These are phyloP conservation scores for Leucoraja erinaceus DNA, from an alignment of 2,113 vertebrate genomes.

Conservation along the genomic window DNA sequence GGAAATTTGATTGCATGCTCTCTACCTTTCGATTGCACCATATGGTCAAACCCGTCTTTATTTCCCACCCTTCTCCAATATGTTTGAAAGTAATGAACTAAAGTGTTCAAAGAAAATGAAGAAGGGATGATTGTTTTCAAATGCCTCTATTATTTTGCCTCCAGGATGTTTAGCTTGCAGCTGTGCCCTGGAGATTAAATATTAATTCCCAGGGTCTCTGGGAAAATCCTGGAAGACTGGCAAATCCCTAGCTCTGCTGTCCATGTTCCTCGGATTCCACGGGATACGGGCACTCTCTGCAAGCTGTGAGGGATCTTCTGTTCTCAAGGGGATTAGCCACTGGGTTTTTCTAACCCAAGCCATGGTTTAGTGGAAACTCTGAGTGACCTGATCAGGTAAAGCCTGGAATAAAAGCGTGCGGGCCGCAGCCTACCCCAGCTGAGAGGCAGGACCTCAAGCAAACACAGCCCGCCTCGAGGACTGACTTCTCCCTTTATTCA, in stretches of 20 bases:
- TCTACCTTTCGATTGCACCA: not conserved
- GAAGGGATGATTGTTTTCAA: not conserved
- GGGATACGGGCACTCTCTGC: not conserved
- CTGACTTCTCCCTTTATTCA: constrained; percentile 34
- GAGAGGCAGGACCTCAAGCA: not conserved
- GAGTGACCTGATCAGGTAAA: not conserved
- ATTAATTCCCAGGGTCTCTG: not conserved
- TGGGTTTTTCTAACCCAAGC: not conserved
- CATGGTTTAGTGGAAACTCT: constrained; percentile 16
- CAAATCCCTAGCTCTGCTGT: not conserved
- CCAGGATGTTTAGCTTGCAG: not conserved
- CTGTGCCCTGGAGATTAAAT: not conserved
- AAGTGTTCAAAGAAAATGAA: not conserved
- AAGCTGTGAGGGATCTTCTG: not conserved
- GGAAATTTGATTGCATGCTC: not conserved
- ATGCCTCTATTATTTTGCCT: not conserved
- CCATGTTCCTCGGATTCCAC: not conserved
- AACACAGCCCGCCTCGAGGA: not conserved
- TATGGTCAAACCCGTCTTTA: not conserved
- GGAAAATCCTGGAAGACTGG: not conserved
- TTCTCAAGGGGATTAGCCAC: not conserved
- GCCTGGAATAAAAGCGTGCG: not conserved
- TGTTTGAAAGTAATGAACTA: not conserved
- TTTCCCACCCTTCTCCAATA: not conserved
- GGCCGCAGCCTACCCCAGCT: not conserved